Percentiles rank a stretch among this genome's conserved stretches.
Evolutionary conservation across 2,797 vertebrate genomes (phyloP).

Genomic region (Enteromius viviparus): DNA sequence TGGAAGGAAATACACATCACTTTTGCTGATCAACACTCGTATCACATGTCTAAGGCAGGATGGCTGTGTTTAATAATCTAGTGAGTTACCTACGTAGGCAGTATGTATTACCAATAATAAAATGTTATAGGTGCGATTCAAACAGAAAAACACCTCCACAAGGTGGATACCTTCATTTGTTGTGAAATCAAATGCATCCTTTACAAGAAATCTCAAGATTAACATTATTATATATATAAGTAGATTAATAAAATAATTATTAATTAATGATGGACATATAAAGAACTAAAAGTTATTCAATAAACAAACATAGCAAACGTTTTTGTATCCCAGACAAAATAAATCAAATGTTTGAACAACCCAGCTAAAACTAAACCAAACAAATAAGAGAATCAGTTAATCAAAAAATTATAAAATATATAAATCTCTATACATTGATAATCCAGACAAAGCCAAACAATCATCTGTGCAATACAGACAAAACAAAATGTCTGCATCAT

Average conservation of each 20-base stretch:
- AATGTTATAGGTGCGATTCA: not conserved
- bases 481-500: not conserved
- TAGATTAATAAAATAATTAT: not conserved
- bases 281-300: not conserved
- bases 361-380: not conserved
- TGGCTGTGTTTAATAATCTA: not conserved
- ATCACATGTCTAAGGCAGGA: not conserved
- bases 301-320: not conserved
- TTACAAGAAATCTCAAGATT: not conserved
- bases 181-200: not conserved
- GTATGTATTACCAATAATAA: not conserved
- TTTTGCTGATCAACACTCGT: not conserved
- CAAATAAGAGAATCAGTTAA: not conserved
- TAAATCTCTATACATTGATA: not conserved
- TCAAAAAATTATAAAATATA: too few species aligned
- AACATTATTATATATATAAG: not conserved
- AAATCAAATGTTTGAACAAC: not conserved
- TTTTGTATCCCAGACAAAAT: not conserved
- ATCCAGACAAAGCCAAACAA: not conserved
- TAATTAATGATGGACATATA: not conserved
- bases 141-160: not conserved
- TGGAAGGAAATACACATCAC: slow-evolving; percentile 1
- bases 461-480: not conserved
- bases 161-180: not conserved
- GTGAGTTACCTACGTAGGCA: not conserved